Conservation (phyloP, 2,888 invertebrate species). For the Bugula neritina region DNA sequence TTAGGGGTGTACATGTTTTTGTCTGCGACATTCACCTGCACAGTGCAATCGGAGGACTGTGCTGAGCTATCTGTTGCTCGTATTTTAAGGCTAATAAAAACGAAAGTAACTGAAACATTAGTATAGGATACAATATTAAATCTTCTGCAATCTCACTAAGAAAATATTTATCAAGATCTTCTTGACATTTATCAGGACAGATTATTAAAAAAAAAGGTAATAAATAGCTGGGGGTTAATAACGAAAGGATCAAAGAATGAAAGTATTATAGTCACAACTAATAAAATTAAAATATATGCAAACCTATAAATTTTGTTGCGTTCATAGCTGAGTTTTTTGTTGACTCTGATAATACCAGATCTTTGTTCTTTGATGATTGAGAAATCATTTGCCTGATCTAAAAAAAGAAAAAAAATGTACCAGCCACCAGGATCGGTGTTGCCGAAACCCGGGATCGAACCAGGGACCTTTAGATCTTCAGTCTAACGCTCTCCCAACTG, state of each 20-base stretch:
- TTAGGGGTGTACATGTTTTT: constrained; percentile 89
- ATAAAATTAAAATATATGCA: no score
- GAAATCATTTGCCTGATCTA: constrained; percentile 10
- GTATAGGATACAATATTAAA: no score
- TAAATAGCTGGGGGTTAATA: no score
- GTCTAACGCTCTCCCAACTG: constrained; percentile 27
- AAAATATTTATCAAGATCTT: no score
- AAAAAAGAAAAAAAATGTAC: constrained; percentile 18
- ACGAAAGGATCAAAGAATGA: no score
- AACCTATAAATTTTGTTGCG: neutral
- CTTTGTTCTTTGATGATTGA: constrained; percentile 2
- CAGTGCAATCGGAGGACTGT: constrained; percentile 76
- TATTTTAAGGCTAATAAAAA: constrained; percentile 56
- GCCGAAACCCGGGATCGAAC: constrained; percentile 27
- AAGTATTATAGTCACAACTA: no score
- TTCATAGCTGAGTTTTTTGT: constrained; percentile 11
- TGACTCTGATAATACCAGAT: constrained; percentile 31
- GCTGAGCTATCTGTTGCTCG: constrained; percentile 86
- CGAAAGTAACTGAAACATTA: neutral
- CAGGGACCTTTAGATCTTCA: constrained; percentile 27
- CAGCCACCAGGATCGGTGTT: constrained; percentile 26
- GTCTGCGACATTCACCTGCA: constrained; percentile 86
- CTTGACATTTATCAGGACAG: no score
- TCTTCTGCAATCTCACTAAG: no score
- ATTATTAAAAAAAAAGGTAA: no score